Evolutionary conservation across 1,140 invertebrate species (phyloP).

Genomic region (Drosophila watanabei): DNA sequence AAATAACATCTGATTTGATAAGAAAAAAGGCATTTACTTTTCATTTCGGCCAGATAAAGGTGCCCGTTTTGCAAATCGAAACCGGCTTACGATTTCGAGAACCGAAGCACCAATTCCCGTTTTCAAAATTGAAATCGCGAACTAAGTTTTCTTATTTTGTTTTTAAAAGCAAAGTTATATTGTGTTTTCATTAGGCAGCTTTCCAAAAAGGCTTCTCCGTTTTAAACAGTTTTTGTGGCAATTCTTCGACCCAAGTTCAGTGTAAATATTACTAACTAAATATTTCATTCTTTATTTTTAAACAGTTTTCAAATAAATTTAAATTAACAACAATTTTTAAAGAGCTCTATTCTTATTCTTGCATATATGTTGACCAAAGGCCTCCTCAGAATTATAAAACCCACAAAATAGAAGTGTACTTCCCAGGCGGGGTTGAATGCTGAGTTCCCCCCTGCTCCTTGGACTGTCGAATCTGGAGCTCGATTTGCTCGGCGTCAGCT

Average conservation of each 20-base stretch:
- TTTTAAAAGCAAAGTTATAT: too few relatives aligned
- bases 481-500: conserved; percentile 77
- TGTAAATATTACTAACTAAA: neutral
- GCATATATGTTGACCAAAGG: too few relatives aligned
- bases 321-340: neutral
- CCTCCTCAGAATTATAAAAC: neutral
- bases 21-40: too few relatives aligned
- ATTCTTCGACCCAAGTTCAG: neutral
- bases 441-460: neutral
- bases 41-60: too few relatives aligned
- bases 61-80: too few relatives aligned
- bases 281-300: neutral
- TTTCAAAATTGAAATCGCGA: too few relatives aligned
- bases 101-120: too few relatives aligned
- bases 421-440: conserved; percentile 17
- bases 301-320: neutral
- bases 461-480: conserved; percentile 28
- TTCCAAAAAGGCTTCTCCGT: neutral
- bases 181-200: too few relatives aligned
- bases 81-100: too few relatives aligned
- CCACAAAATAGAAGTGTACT: neutral
- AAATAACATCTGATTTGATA: too few relatives aligned
- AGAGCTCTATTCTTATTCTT: accelerated
- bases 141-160: too few relatives aligned
- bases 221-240: neutral